phyloP scores from a whole-genome alignment of 2,113 vertebrate species.

The Python bivittatus region DNA sequence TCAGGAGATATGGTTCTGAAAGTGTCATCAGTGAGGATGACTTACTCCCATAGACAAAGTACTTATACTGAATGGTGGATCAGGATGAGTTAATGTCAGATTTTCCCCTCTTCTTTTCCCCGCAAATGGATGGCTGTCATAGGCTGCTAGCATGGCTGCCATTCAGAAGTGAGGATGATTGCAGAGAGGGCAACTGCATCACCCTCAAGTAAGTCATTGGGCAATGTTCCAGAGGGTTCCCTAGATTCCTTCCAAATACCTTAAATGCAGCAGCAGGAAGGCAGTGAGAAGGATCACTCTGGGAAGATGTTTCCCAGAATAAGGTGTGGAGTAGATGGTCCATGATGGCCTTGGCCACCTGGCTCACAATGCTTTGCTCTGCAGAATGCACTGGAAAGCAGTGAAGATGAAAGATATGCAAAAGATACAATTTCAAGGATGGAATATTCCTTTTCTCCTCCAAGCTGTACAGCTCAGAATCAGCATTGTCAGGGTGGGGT shows the following conservation, averaged over 20 bases:
- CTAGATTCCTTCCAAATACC: neutral
- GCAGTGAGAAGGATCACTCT: neutral
- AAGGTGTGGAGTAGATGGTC: neutral
- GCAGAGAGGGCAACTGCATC: neutral
- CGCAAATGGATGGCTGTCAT: neutral
- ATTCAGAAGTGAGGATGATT: neutral
- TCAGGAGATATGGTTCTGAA: neutral
- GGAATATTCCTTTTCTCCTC: neutral
- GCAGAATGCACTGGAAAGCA: neutral
- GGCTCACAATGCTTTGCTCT: neutral
- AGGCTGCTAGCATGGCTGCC: neutral
- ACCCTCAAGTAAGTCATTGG: neutral
- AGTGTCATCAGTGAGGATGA: neutral
- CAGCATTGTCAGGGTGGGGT: neutral
- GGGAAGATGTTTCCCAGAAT: neutral
- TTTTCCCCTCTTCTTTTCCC: neutral
- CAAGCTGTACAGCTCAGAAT: neutral
- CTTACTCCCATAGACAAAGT: neutral
- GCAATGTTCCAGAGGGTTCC: neutral
- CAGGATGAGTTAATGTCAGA: neutral
- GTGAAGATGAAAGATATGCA: neutral
- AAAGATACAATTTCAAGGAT: neutral
- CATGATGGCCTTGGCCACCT: no score
- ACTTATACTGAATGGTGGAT: neutral
- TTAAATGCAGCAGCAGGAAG: neutral